phyloP scores from a whole-genome alignment of 1,140 invertebrate genomes.

The Chrysoperla carnea region DNA sequence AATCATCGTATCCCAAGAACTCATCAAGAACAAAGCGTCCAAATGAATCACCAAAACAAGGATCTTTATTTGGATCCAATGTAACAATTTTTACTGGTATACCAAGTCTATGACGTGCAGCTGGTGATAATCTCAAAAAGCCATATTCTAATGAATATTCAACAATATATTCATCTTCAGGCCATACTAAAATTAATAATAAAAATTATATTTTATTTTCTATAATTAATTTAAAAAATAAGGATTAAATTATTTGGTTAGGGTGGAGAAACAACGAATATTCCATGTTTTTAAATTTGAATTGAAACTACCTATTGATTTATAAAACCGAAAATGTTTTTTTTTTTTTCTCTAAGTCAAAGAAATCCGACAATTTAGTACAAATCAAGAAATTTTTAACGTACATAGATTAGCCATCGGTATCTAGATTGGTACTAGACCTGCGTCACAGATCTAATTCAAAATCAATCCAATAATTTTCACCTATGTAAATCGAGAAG shows the following conservation, averaged over 20 bases:
- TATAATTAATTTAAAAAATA: neutral
- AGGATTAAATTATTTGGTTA: neutral
- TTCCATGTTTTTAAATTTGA: too few species aligned
- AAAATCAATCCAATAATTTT: too few species aligned
- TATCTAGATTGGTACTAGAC: too few species aligned
- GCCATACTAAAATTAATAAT: conserved; percentile 41
- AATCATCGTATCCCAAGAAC: conserved; percentile 91
- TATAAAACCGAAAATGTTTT: too few species aligned
- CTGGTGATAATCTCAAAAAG: conserved; percentile 75
- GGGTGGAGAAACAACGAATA: neutral
- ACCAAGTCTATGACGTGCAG: conserved; percentile 64
- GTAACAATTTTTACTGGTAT: conserved; percentile 87
- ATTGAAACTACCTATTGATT: too few species aligned
- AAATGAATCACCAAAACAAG: conserved; percentile 87
- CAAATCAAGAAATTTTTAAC: too few species aligned
- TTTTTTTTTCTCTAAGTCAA: too few species aligned
- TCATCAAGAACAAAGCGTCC: conserved; percentile 80
- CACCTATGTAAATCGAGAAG: too few species aligned
- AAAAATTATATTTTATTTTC: neutral
- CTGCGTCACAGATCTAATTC: too few species aligned
- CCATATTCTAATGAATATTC: conserved; percentile 97
- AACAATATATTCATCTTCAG: conserved; percentile 88
- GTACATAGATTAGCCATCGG: too few species aligned
- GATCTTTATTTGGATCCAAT: conserved; percentile 71
- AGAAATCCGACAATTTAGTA: too few species aligned